These are phyloP conservation scores for Sesamia nonagrioides DNA, from an alignment of 1,140 invertebrate genomes.

Conservation along the genomic window DNA sequence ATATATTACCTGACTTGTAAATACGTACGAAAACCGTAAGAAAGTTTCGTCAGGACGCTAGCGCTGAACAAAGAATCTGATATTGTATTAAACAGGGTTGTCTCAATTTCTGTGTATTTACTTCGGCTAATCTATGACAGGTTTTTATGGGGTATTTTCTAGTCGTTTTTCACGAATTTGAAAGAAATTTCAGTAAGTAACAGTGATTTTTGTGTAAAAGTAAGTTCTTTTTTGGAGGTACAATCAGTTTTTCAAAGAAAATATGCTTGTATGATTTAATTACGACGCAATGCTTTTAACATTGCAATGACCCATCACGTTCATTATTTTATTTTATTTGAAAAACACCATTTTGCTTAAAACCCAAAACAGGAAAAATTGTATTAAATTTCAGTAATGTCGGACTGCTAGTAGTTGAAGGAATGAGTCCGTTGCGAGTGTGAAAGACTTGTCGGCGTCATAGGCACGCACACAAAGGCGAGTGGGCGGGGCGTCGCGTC, in stretches of 20 bases:
- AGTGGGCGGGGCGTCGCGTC: constrained; percentile 62
- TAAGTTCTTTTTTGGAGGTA: too few species aligned
- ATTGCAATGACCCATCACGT: neutral
- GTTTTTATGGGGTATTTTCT: too few species aligned
- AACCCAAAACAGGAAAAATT: constrained; percentile 22
- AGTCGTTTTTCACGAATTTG: too few species aligned
- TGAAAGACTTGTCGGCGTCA: constrained; percentile 61
- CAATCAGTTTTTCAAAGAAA: neutral
- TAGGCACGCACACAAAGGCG: constrained; percentile 53
- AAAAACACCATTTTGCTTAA: neutral
- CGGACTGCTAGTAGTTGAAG: constrained; percentile 22
- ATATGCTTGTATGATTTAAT: neutral
- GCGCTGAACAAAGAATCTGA: too few species aligned
- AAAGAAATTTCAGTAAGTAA: too few species aligned
- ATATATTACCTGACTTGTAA: too few species aligned
- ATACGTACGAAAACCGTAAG: too few species aligned
- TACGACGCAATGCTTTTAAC: neutral
- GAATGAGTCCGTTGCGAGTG: constrained; percentile 41
- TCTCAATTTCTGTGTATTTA: too few species aligned
- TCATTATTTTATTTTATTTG: neutral
- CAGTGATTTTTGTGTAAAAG: too few species aligned
- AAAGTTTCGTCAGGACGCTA: too few species aligned
- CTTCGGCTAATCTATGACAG: too few species aligned
- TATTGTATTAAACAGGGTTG: too few species aligned
- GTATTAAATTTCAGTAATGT: constrained; percentile 47